Conservation (phyloP, 2,113 vertebrate species). For the Cheilinus undulatus region DNA sequence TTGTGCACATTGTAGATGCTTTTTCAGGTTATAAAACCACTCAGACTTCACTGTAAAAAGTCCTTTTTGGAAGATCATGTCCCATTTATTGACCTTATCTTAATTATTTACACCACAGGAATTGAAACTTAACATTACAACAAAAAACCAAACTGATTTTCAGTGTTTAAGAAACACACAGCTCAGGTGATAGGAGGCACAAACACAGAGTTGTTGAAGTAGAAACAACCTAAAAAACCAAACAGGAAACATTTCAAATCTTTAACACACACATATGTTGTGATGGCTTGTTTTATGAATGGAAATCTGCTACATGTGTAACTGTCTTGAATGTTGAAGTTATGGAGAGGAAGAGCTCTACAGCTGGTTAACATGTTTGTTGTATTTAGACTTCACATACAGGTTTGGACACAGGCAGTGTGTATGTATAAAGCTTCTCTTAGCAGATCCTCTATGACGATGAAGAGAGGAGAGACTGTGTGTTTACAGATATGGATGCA, state of each 20-base stretch:
- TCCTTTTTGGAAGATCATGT: constrained; percentile 26
- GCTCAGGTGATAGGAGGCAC: constrained; percentile 42
- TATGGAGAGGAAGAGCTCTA: background rate
- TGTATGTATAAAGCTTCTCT: background rate
- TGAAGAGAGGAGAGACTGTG: constrained; percentile 3
- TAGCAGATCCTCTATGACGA: constrained; percentile 6
- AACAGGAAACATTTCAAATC: constrained; percentile 24
- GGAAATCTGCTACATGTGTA: constrained; percentile 42
- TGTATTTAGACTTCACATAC: constrained; percentile 13
- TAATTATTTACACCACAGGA: constrained; percentile 63
- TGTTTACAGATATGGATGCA: constrained; percentile 40
- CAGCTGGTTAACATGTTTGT: background rate
- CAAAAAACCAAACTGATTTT: constrained; percentile 37
- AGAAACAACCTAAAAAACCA: constrained; percentile 36
- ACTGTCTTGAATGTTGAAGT: background rate
- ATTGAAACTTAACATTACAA: constrained; percentile 37
- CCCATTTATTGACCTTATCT: constrained; percentile 58
- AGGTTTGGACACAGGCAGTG: background rate
- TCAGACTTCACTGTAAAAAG: background rate
- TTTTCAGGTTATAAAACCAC: too few relatives aligned
- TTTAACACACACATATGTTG: constrained; percentile 5
- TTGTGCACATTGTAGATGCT: too few relatives aligned
- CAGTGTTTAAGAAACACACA: constrained; percentile 43
- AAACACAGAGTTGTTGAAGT: constrained; percentile 7
- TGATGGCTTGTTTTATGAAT: background rate